Evolutionary conservation across 2,113 vertebrate species (phyloP), one percentile per base, ranked within the genome.

Genomic region (Acinonyx jubatus): DNA sequence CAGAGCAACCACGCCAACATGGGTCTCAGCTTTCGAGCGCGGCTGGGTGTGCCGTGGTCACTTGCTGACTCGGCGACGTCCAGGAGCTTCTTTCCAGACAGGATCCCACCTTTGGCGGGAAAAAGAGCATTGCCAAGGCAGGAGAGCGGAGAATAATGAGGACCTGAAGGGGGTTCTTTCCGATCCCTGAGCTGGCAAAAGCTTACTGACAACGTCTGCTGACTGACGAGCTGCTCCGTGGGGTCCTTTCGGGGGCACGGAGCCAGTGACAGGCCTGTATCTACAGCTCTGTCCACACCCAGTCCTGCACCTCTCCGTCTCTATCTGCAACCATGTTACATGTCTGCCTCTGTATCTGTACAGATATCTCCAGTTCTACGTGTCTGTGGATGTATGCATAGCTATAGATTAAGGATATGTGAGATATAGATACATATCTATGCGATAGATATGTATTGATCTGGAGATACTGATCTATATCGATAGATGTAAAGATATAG

Each of bases 301-400:
- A 2, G 23, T 3, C 21, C 71, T 90, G 71, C 9, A 4, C 14
- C 38, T n/a, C 8, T 38, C 65, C 1, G 4, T 1, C 6, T 2
- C 45, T 13, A 0, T 0, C 63, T 9, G 27, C 0, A 0, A 0
- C 5, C 16, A 4, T 25, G 41, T 31, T 4, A 1, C 2, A 0
- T 4, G 38, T 10, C 36, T 38, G 5, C 13, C 3, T 89, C 52
- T 19, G 2, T 13, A 33, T 63, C 73, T 19, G 29, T 18, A 4
- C 68, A 23, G 25, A 74, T 0, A 0, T 18, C 88, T 29, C 74
- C 1, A 14, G 29, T 29, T 9, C 41, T 16, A 1, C 8, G 14
- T 8, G 13, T 48, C 41, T 48, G 7, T 31, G 27, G 41, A 8
- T 31, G 8, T 31, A 15, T 10, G 8, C 38, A 27, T 5, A 45